These are phyloP conservation scores for Vanessa tameamea DNA, from an alignment of 1,140 invertebrate genomes.

Conservation along the genomic window DNA sequence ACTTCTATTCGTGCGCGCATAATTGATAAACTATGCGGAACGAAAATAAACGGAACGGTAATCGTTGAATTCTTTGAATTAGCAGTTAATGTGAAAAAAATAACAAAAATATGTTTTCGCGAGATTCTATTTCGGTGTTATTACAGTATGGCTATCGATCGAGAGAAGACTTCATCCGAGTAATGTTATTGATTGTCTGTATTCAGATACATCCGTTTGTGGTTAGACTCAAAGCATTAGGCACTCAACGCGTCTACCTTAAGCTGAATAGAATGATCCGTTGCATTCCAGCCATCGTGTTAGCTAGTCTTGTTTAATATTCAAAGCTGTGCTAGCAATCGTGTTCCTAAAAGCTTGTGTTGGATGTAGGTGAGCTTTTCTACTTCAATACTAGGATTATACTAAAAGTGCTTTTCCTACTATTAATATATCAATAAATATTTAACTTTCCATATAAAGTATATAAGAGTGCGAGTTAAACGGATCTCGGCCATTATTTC, in stretches of 20 bases:
- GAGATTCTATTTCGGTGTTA: constrained; percentile 28
- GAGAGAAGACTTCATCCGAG: constrained; percentile 28
- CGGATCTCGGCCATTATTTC: constrained; percentile 6
- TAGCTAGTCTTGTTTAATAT: constrained; percentile 28
- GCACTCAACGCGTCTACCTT: constrained; percentile 46
- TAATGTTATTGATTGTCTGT: constrained; percentile 40
- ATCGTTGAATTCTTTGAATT: not conserved
- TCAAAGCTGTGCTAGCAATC: constrained; percentile 24
- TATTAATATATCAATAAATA: constrained; percentile 10
- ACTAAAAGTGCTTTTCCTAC: not conserved
- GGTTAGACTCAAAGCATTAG: constrained; percentile 43
- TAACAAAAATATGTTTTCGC: constrained; percentile 16
- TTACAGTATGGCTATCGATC: constrained; percentile 1
- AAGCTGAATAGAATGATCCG: constrained; percentile 44
- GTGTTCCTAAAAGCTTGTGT: constrained; percentile 15
- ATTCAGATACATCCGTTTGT: constrained; percentile 40
- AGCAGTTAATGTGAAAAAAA: constrained; percentile 12
- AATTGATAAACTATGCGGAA: not conserved
- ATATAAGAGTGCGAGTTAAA: not conserved
- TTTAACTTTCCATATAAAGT: not conserved
- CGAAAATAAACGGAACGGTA: not conserved
- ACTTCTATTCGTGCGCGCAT: not conserved
- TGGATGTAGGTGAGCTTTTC: constrained; percentile 1
- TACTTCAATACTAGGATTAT: constrained; percentile 1
- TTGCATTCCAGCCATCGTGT: constrained; percentile 41